Evolutionary conservation across 2,113 vertebrate genomes (phyloP), one percentile per base, ranked within the genome.

Genomic region (Fregata magnificens): DNA sequence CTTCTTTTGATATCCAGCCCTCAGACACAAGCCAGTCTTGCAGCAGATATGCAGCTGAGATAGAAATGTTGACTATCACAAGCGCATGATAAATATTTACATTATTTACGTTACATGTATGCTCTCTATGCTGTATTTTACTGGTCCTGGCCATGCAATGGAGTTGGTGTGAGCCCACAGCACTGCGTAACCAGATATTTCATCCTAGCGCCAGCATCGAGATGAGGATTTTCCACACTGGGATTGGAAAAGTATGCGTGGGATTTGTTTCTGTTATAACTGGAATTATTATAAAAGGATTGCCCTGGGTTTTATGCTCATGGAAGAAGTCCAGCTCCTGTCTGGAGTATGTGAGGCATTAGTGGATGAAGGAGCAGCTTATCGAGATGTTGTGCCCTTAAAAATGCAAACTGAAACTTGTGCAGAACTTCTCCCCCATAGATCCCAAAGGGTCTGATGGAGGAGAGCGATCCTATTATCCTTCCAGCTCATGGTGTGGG

Each of bases 41-140:
- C 66, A 97, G 81, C 63, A 88, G 71, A 34, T 44, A 84, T 0
- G 29, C 93, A 26, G 70, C 34, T 76, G 96, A 96, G 28, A 90
- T 96, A 61, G 96, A 96, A 67, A 93, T 96, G 83, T 36, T 88
- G 84, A 96, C 52, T 44, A 53, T 88, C 40, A 59, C 77, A 25
- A 84, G 50, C 9, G 42, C 4, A 3, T 65, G 38, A 76, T 49
- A 40, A 79, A 49, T 72, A 67, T 44, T 88, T n/a, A 16, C n/a
- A 19, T 65, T 49, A 18, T 70, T 72, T 73, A 31, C 7, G 0
- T 31, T 24, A 6, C 1, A 0, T 29, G 4, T 40, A 9, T 56
- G 53, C 45, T 28, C 24, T 70, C 38, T 53, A 0, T 44, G 19
- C 45, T 92, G 29, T 25, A 4, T 56, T 90, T 63, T 72, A 34